Evolutionary conservation across 2,113 vertebrate genomes (phyloP).

Genomic region (Cebidichthys violaceus): DNA sequence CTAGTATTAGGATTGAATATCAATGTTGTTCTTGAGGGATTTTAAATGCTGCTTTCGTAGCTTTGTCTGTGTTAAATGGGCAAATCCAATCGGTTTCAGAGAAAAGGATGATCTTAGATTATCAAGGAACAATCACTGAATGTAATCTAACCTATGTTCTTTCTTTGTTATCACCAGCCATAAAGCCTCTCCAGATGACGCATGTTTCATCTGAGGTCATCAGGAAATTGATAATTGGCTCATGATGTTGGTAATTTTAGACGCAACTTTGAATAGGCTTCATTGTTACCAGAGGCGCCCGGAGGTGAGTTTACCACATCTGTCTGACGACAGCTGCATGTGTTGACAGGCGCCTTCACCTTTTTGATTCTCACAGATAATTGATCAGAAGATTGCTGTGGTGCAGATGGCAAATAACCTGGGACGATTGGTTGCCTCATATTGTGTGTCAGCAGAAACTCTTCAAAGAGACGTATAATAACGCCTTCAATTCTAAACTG

Average conservation of each 20-base stretch:
- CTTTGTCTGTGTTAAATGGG: neutral
- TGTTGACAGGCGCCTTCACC: slow-evolving; percentile 46
- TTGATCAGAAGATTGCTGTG: slow-evolving; percentile 21
- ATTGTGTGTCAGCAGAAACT: slow-evolving; percentile 12
- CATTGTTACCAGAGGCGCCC: slow-evolving; percentile 62
- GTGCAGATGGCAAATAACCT: slow-evolving; percentile 25
- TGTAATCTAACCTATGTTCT: slow-evolving; percentile 12
- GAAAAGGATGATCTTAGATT: neutral
- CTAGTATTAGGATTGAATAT: neutral
- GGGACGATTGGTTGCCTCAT: slow-evolving; percentile 23
- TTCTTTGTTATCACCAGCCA: slow-evolving; percentile 14
- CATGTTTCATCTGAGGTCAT: slow-evolving; percentile 37
- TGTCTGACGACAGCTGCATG: slow-evolving; percentile 27
- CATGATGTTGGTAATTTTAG: slow-evolving; percentile 67
- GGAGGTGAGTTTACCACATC: slow-evolving; percentile 18
- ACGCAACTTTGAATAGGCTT: slow-evolving; percentile 45
- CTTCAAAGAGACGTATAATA: slow-evolving; percentile 28
- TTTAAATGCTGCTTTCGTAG: neutral
- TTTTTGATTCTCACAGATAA: slow-evolving; percentile 37
- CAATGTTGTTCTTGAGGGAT: neutral
- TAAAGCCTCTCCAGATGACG: slow-evolving; percentile 29
- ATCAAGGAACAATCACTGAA: slow-evolving; percentile 8
- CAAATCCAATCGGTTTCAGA: neutral
- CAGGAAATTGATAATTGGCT: slow-evolving; percentile 67
- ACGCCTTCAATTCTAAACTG: slow-evolving; percentile 9